Conservation (phyloP, 2,888 invertebrate species). For the Brenthis daphne region DNA sequence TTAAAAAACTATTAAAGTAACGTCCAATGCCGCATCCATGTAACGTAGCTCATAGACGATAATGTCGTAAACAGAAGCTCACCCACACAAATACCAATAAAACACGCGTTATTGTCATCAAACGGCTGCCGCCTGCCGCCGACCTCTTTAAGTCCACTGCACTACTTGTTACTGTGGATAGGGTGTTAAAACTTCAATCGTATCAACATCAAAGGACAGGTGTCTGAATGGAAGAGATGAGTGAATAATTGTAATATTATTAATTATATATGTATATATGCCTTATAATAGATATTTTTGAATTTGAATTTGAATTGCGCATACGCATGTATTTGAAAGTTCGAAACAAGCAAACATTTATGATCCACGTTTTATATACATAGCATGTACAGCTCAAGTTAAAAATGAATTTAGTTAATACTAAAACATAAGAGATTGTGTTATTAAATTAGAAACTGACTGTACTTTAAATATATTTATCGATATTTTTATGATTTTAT, state of each 20-base stretch:
- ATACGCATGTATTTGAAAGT: too few species aligned
- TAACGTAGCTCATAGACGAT: conserved; percentile 45
- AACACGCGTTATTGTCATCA: conserved; percentile 67
- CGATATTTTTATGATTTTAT: too few species aligned
- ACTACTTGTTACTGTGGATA: conserved; percentile 11
- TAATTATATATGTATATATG: neutral
- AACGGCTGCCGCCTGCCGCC: conserved; percentile 39
- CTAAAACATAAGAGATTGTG: too few species aligned
- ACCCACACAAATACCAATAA: conserved; percentile 55
- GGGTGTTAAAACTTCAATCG: conserved; percentile 26
- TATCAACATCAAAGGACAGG: conserved; percentile 25
- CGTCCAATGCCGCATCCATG: conserved; percentile 48
- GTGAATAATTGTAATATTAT: conserved; percentile 8
- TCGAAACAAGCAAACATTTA: too few species aligned
- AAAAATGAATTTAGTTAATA: too few species aligned
- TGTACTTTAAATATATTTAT: too few species aligned
- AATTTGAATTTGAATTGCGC: too few species aligned
- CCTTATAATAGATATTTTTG: neutral
- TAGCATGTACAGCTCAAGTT: too few species aligned
- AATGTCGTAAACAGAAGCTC: conserved; percentile 63
- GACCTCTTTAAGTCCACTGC: conserved; percentile 33
- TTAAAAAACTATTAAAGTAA: neutral
- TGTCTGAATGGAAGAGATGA: conserved; percentile 6
- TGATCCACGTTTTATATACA: too few species aligned
- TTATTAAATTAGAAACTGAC: too few species aligned